Percentiles rank a stretch among this genome's conserved stretches.
phyloP scores from a whole-genome alignment of 1,140 invertebrate species.

The Ladona fulva region DNA sequence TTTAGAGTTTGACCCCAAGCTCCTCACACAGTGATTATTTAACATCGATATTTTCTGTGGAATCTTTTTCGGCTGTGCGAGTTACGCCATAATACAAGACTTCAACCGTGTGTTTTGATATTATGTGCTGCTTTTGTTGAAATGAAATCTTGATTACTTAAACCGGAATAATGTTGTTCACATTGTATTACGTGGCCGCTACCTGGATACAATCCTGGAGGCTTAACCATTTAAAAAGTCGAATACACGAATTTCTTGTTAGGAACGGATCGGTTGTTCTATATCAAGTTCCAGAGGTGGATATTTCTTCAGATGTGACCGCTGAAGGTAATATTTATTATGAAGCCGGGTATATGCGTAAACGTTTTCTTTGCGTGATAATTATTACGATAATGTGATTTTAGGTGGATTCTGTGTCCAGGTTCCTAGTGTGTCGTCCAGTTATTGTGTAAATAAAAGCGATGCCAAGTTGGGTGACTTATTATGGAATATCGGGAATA shows the following conservation, averaged over 20 bases:
- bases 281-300: constrained; percentile 28
- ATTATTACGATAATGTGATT: not conserved
- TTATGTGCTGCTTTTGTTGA: not conserved
- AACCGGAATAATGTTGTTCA: constrained; percentile 43
- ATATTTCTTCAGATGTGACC: not conserved
- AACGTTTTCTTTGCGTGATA: not conserved
- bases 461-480: constrained; percentile 44
- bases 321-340: not conserved
- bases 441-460: constrained; percentile 41
- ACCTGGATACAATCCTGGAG: constrained; percentile 56
- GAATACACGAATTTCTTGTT: constrained; percentile 25
- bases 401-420: constrained; percentile 13
- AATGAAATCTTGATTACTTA: not conserved
- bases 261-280: constrained; percentile 28
- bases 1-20: no score
- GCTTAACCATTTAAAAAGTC: constrained; percentile 41
- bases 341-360: not conserved
- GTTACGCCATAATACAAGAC: no score
- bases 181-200: constrained; percentile 56
- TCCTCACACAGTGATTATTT: no score
- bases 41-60: no score
- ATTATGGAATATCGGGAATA: constrained; percentile 41
- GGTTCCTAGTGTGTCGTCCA: constrained; percentile 29
- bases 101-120: no score
- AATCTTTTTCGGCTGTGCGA: no score